These are phyloP conservation scores for Platysteira castanea DNA, from an alignment of 2,113 vertebrate species.

Conservation along the genomic window DNA sequence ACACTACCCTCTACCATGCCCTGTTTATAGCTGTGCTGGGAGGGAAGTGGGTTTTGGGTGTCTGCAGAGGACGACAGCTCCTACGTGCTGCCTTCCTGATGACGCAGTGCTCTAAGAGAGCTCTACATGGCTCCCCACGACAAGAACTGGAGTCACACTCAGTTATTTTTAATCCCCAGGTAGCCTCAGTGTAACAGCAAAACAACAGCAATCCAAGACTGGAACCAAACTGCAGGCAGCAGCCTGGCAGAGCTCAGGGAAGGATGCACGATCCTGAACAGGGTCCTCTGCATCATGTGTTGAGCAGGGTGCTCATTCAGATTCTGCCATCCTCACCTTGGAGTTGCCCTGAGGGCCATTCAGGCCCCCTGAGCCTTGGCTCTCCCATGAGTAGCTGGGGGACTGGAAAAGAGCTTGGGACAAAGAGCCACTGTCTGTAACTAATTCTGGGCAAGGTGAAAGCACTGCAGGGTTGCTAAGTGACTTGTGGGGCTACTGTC, in stretches of 20 bases:
- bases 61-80: not conserved
- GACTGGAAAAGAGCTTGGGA: not conserved
- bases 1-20: not conserved
- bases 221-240: not conserved
- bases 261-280: fast-evolving
- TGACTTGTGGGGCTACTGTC: not conserved
- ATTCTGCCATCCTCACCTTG: not conserved
- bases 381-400: not conserved
- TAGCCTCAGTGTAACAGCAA: not conserved
- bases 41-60: not conserved
- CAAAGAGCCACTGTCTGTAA: not conserved
- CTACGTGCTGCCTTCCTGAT: not conserved
- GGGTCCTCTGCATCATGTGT: not conserved
- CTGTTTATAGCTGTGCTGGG: not conserved
- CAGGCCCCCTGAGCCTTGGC: not conserved
- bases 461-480: not conserved
- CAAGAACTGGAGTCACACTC: not conserved
- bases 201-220: not conserved
- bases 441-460: not conserved
- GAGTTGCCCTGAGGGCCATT: not conserved
- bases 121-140: not conserved
- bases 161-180: not conserved
- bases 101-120: not conserved
- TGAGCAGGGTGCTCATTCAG: not conserved
- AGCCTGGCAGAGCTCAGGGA: not conserved